Evolutionary conservation across 2,888 invertebrate genomes (phyloP), one percentile per base, ranked within the genome.

Genomic region (Drosophila lutescens): DNA sequence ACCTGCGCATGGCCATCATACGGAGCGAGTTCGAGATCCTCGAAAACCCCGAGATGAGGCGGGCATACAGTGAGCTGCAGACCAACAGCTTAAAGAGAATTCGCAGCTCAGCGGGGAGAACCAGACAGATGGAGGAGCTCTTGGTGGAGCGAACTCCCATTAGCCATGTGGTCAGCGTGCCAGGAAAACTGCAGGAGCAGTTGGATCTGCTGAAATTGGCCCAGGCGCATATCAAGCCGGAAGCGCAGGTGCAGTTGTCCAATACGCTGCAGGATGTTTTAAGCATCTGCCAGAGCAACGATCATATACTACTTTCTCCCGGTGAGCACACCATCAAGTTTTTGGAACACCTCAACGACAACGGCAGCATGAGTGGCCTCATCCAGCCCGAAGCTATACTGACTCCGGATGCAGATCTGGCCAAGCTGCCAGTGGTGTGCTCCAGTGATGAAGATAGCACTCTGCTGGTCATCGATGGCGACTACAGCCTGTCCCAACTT

Each of bases 41-140:
- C 0, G 94, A 94, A 81, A 94, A 94, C 91, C 94, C 94, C 1
- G 90, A 93, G 26, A 92, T 94, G 91, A 91, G 94, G 55, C 92
- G 92, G n/a, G 92, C 94, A 41, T 91, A 90, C 62, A 89, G 90
- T 50, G 87, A 89, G 41, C 54, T 91, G 0, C 88, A 93, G 61
- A 89, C 91, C 26, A 87, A 77, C 34, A 76, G 20, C 0, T 1
- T 73, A 0, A 77, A 79, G 55, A 61, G 75, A 0, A 62, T 85
- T 32, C 17, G 23, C 76, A 68, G 7, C 74, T 72, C 36, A 65
- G 51, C 51, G 4, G 49, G 61, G 0, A 46, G 13, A 2, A 17
- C 44, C 1, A 49, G 47, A 0, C 56, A 67, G 8, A 7, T 34
- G 3, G 40, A 55, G 17, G 63, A 49, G 4, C 23, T 32, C 4